These are phyloP conservation scores for Gymnosoma rotundatum DNA, from an alignment of 2,888 invertebrate species.

Conservation along the genomic window DNA sequence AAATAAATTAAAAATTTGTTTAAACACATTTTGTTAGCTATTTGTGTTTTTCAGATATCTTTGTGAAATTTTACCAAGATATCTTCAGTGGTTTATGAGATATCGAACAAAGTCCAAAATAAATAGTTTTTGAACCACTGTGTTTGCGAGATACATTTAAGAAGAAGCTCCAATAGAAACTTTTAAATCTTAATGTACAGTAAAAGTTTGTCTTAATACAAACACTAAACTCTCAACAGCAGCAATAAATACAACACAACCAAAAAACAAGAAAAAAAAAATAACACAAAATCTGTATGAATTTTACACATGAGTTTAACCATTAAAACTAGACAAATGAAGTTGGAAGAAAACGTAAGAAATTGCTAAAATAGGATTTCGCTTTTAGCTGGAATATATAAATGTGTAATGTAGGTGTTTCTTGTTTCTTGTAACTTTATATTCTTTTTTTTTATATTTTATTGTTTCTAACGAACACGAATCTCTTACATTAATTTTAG, in stretches of 20 bases:
- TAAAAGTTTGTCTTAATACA: conserved; percentile 50
- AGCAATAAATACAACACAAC: background rate
- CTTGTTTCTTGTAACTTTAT: background rate
- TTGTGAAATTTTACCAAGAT: too few species aligned
- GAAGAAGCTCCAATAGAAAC: conserved; percentile 12
- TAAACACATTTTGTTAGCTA: too few species aligned
- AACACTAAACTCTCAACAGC: conserved; percentile 16
- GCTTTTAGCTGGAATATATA: conserved; percentile 39
- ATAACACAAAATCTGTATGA: conserved; percentile 10
- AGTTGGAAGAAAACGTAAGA: conserved; percentile 6
- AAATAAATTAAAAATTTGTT: too few species aligned
- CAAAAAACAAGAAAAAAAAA: background rate
- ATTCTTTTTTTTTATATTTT: conserved; percentile 28
- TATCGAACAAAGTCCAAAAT: too few species aligned
- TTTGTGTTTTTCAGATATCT: too few species aligned
- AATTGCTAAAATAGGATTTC: conserved; percentile 22
- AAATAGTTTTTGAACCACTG: too few species aligned
- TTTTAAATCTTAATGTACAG: conserved; percentile 41
- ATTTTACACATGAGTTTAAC: conserved; percentile 39
- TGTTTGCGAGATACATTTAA: background rate
- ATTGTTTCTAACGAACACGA: conserved; percentile 61
- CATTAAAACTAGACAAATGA: conserved; percentile 39
- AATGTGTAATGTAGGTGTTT: conserved; percentile 49
- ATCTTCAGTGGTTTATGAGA: too few species aligned
- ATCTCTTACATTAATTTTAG: conserved; percentile 59